These are phyloP conservation scores for Melitaea cinxia DNA, from an alignment of 1,140 invertebrate species.

Conservation along the genomic window DNA sequence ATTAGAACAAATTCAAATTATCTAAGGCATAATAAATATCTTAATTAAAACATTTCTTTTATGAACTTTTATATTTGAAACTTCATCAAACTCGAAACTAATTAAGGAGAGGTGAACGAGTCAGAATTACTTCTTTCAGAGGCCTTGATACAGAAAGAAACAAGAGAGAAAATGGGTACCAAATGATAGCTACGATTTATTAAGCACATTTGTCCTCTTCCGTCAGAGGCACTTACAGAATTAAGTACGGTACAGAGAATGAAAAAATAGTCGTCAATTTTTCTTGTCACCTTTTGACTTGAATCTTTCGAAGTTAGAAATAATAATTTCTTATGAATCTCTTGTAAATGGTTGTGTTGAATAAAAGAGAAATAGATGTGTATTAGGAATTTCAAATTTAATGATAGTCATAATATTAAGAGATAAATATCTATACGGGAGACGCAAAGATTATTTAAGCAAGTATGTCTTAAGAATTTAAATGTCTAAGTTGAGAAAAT, in stretches of 20 bases:
- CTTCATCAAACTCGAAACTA: constrained; percentile 17
- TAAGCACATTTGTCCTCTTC: constrained; percentile 42
- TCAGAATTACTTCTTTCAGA: constrained; percentile 32
- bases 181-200: constrained; percentile 53
- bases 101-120: constrained; percentile 31
- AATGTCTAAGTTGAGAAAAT: no score
- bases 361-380: background rate
- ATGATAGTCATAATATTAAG: no score
- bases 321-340: constrained; percentile 24
- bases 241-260: constrained; percentile 36
- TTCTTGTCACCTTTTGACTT: constrained; percentile 46
- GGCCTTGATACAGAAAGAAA: constrained; percentile 36
- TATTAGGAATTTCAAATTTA: no score
- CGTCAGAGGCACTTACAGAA: constrained; percentile 41
- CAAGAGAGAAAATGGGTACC: constrained; percentile 41
- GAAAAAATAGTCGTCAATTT: constrained; percentile 31
- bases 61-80: background rate
- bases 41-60: constrained; percentile 3
- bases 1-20: background rate
- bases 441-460: no score
- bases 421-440: no score
- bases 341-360: background rate
- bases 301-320: constrained; percentile 33
- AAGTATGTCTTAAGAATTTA: no score
- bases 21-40: background rate